Conservation (phyloP, 2,113 vertebrate genomes). For the Mastomys natalensis region DNA sequence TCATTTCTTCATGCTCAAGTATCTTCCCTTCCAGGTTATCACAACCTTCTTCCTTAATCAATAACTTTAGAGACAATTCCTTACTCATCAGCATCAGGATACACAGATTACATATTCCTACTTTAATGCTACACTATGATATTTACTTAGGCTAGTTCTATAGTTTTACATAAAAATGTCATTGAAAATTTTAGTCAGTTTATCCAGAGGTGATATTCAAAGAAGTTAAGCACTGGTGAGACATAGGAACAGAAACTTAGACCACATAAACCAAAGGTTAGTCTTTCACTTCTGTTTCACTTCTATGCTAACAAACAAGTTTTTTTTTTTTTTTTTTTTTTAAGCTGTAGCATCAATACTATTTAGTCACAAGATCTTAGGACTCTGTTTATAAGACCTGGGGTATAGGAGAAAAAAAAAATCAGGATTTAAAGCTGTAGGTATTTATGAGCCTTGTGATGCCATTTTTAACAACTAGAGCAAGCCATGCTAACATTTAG, state of each 20-base stretch:
- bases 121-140: neutral
- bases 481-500: neutral
- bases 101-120: neutral
- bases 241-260: neutral
- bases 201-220: neutral
- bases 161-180: neutral
- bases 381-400: neutral
- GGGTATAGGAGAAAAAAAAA: neutral
- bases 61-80: neutral
- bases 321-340: too few relatives aligned
- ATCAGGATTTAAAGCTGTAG: neutral
- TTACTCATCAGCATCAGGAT: neutral
- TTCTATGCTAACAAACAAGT: too few relatives aligned
- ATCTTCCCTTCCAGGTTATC: neutral
- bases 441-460: neutral
- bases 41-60: neutral
- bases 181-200: neutral
- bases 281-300: too few relatives aligned
- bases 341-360: neutral
- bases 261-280: neutral
- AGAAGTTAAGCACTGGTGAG: neutral
- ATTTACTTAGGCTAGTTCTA: neutral
- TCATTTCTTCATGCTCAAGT: neutral
- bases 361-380: neutral
- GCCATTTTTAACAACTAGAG: conserved; percentile 1